Evolutionary conservation across 2,113 vertebrate species (phyloP).

Genomic region (Petrocephalus zakoni): DNA sequence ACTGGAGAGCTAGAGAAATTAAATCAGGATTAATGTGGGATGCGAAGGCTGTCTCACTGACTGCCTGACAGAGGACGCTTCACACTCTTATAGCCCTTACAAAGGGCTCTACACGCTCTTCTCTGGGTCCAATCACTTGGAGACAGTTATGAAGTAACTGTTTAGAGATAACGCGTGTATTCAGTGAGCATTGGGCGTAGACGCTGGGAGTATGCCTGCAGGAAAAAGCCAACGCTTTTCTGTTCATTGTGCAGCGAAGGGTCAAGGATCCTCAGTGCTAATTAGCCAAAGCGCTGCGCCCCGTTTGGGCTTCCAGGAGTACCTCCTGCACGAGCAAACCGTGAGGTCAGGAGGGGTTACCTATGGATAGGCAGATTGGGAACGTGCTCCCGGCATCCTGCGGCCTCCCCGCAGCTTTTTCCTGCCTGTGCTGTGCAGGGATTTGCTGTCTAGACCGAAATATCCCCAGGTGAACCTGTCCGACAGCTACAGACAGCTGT

Average conservation of each 20-base stretch:
- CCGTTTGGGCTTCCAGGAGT: background rate
- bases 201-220: background rate
- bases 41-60: background rate
- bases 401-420: background rate
- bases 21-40: background rate
- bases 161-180: background rate
- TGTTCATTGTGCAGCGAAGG: background rate
- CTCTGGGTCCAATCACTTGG: background rate
- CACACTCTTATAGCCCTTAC: background rate
- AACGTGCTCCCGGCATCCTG: background rate
- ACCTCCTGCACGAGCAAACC: background rate
- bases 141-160: background rate
- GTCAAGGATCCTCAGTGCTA: background rate
- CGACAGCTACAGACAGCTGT: background rate
- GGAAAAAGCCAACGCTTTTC: background rate
- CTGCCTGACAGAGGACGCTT: background rate
- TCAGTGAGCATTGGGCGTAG: background rate
- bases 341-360: background rate
- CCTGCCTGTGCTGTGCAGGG: background rate
- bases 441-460: background rate
- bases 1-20: background rate
- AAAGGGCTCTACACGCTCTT: too few species aligned
- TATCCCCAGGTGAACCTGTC: background rate
- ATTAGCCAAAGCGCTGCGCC: background rate
- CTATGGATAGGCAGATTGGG: background rate